Base-by-base conservation (phyloP, 2,888 invertebrate species). In the Apamea epomidion region DNA sequence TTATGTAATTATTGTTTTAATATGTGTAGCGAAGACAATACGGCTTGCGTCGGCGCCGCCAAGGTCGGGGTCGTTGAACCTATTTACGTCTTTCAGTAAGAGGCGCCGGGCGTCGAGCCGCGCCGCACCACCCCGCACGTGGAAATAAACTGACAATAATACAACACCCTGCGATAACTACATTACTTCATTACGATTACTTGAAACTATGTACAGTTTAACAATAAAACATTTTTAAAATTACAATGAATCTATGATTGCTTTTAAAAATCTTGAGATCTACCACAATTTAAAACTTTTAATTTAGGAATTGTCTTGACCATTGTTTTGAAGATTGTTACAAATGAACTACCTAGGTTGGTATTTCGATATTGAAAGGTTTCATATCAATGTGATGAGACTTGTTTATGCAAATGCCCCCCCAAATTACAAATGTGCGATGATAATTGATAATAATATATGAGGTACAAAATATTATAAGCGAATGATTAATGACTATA, bases 21-120 rank as follows among this genome's bases (percentile, higher is more conserved):
- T 90, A 82, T 88, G 81, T 90, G 83, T 90, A 87, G 87, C 84
- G 90, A 92, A 93, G 90, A 94, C 94, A 94, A 94, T 94, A 93
- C 90, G 91, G 89, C 92, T 94, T 94, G 91, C 93, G 92, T 90
- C 94, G 89, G 85, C 85, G 92, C 91, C 94, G 92, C 89, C 96
- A 96, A 96, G 96, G 96, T 96, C 95, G 94, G 93, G 96, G 94
- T 95, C 95, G 87, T 92, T 95, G 95, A 96, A 96, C 96, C 91
- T 93, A 93, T 94, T 95, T 95, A 93, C 95, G 94, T 94, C 92
- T 95, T 95, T 94, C 91, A 92, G 93, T 91, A 91, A 91, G 92
- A 92, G 92, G 92, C 93, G 93, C 92, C 90, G 79, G 80, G 71
- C 81, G 78, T 82, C 88, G 87, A 85, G 89, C 78, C 85, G 71